A percentile compares a stretch with the other conserved stretches of the same genome.
Conservation (phyloP, 2,113 vertebrate species). For the Amphilophus citrinellus region DNA sequence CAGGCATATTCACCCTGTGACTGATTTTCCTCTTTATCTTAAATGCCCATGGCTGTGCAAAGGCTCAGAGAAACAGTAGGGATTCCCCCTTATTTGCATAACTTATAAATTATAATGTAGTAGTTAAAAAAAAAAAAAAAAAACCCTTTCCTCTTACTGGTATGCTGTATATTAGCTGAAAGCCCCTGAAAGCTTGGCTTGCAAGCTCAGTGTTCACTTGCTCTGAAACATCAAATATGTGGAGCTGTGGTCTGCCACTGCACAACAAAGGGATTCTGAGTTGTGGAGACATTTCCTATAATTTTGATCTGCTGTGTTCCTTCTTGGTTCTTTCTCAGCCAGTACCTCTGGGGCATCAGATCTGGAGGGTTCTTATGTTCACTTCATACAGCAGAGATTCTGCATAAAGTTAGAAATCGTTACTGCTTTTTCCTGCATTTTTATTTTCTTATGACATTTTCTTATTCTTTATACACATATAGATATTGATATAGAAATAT, state of each 20-base stretch:
- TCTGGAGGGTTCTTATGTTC: neutral
- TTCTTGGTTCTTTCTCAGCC: neutral
- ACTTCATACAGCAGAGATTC: neutral
- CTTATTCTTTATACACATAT: neutral
- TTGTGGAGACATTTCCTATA: conserved; percentile 30
- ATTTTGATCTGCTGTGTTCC: conserved; percentile 13
- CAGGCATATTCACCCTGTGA: neutral
- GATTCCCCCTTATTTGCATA: conserved; percentile 33
- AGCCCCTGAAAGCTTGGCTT: neutral
- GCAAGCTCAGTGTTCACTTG: conserved; percentile 5
- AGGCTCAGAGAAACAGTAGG: conserved; percentile 2
- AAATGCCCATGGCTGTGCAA: neutral
- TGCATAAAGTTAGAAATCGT: neutral
- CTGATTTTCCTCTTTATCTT: conserved; percentile 5
- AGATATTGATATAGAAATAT: too few species aligned
- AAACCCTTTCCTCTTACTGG: neutral
- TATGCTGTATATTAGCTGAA: conserved; percentile 3
- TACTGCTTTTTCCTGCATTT: neutral
- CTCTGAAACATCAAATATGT: conserved; percentile 22
- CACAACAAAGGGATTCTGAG: conserved; percentile 34
- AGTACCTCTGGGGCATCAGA: neutral
- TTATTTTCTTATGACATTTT: neutral
- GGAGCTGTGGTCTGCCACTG: neutral
- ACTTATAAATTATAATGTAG: neutral
- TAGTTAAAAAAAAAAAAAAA: neutral